A percentile compares a stretch with the other conserved stretches of the same genome.
These are phyloP conservation scores for Progne subis DNA, from an alignment of 2,113 vertebrate species.

Conservation along the genomic window DNA sequence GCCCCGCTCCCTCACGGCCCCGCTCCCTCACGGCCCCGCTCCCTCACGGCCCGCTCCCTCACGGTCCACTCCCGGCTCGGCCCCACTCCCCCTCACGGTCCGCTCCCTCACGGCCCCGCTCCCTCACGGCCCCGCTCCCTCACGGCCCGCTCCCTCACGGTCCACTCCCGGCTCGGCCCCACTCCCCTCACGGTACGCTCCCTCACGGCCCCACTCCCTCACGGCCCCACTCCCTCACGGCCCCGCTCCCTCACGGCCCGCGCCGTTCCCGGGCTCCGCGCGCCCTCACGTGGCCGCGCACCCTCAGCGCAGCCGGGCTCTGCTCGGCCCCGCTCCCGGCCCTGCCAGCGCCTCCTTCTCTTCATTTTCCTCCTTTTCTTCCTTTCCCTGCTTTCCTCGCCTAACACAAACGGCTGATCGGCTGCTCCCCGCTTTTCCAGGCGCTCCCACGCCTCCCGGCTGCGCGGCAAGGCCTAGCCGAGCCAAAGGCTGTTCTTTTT, in stretches of 20 bases:
- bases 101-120: no score
- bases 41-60: not conserved
- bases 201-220: no score
- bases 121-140: not conserved
- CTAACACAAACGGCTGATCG: rapidly evolving
- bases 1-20: not conserved
- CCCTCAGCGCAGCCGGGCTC: not conserved
- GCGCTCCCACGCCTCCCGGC: rapidly evolving
- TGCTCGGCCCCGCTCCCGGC: not conserved
- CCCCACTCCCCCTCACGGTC: no score
- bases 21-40: conserved; percentile 46
- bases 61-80: no score
- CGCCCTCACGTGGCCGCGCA: conserved; percentile 51
- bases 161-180: no score
- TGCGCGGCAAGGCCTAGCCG: not conserved
- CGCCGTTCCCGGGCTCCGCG: not conserved
- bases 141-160: no score
- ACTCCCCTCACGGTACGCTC: no score
- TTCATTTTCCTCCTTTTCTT: no score
- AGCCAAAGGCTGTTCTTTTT: not conserved
- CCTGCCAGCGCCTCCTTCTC: rapidly evolving
- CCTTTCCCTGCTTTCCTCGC: no score
- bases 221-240: no score
- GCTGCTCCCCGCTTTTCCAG: not conserved
- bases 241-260: not conserved